Conservation (phyloP, 92 coral and sea anemone species). For the Palythoa grandiflora region DNA sequence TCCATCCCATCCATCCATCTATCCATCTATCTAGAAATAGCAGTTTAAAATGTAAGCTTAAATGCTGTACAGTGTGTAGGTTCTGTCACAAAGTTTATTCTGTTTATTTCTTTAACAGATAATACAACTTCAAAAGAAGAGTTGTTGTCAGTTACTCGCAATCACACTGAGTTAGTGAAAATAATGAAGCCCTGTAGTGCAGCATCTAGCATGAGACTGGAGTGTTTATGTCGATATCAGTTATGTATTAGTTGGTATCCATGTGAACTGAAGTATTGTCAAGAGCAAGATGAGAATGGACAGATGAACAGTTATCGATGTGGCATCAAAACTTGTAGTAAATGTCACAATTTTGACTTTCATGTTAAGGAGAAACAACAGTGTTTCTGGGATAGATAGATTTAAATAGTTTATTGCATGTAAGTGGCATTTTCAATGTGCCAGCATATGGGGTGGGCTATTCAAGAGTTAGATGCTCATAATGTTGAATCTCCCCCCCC, state of each 20-base stretch:
- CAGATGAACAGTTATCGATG: slow-evolving; percentile 79
- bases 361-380: slow-evolving; percentile 77
- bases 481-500: background rate
- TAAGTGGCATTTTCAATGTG: background rate
- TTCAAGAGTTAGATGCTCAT: background rate
- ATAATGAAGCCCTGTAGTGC: slow-evolving; percentile 73
- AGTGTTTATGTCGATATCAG: slow-evolving; percentile 82
- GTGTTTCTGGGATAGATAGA: slow-evolving; percentile 88
- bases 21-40: too few relatives aligned
- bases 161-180: slow-evolving; percentile 63
- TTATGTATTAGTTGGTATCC: slow-evolving; percentile 97
- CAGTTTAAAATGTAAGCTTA: too few relatives aligned
- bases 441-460: background rate
- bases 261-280: slow-evolving; percentile 90
- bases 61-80: background rate
- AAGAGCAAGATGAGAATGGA: slow-evolving; percentile 74
- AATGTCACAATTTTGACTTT: slow-evolving; percentile 87
- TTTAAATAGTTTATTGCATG: background rate
- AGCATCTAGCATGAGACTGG: slow-evolving; percentile 63
- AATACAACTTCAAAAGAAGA: slow-evolving; percentile 69
- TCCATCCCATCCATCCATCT: too few relatives aligned
- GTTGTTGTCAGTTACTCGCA: slow-evolving; percentile 62
- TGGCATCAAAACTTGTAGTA: slow-evolving; percentile 98
- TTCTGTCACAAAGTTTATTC: background rate
- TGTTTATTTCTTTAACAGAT: slow-evolving; percentile 34